Percentiles rank a stretch among this genome's conserved stretches.
Conservation (phyloP, 2,797 vertebrate species). For the Psittacula derbiana region DNA sequence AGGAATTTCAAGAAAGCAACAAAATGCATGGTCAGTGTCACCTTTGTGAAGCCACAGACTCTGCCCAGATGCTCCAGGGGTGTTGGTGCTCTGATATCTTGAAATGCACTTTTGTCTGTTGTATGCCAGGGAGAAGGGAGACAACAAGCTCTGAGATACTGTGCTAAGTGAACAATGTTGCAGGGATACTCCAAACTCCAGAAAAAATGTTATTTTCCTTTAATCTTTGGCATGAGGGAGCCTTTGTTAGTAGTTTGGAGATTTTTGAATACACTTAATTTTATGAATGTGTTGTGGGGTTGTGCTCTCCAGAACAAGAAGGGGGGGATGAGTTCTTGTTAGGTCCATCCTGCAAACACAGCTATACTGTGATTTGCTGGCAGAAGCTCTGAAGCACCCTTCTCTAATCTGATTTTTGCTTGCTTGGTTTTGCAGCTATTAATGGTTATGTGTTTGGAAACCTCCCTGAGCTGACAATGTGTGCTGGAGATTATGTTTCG, state of each 20-base stretch:
- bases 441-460: constrained; percentile 83
- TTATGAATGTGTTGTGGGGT: neutral
- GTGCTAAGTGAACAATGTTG: neutral
- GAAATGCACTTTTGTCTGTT: neutral
- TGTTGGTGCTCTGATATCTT: neutral
- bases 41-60: neutral
- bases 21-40: constrained; percentile 77
- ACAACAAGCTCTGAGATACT: neutral
- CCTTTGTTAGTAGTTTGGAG: neutral
- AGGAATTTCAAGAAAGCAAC: constrained; percentile 77
- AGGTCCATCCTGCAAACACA: rapidly evolving
- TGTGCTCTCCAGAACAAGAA: neutral
- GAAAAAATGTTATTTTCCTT: neutral
- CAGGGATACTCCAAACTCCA: neutral
- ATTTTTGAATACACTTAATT: neutral
- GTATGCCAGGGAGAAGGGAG: neutral
- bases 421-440: constrained; percentile 75
- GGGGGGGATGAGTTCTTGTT: neutral
- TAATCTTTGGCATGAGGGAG: neutral
- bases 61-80: neutral
- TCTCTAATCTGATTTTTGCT: constrained; percentile 1
- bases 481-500: constrained; percentile 67
- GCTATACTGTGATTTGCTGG: neutral
- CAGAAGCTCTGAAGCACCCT: neutral
- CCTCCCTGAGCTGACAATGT: constrained; percentile 77